These are phyloP conservation scores for Xestobium rufovillosum DNA, from an alignment of 2,888 invertebrate species.

Conservation along the genomic window DNA sequence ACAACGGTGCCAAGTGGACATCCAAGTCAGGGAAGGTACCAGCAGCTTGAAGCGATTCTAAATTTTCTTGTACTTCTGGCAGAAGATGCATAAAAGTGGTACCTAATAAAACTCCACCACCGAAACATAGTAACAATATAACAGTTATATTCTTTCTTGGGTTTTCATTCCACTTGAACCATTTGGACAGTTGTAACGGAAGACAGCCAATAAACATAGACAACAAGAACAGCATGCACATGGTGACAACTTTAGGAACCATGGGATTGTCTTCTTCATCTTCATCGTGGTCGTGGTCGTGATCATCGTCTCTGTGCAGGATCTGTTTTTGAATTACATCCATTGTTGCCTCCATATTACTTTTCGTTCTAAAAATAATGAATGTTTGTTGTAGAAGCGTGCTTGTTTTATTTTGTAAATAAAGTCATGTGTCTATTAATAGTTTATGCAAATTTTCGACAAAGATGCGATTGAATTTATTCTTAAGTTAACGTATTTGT, in stretches of 20 bases:
- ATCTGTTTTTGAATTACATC: too few relatives aligned
- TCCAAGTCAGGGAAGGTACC: slow-evolving; percentile 46
- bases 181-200: slow-evolving; percentile 62
- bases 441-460: too few relatives aligned
- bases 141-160: slow-evolving; percentile 48
- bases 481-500: too few relatives aligned
- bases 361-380: too few relatives aligned
- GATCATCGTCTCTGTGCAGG: too few relatives aligned
- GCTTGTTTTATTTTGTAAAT: too few relatives aligned
- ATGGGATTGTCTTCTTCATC: slow-evolving; percentile 41
- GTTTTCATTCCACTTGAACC: slow-evolving; percentile 54
- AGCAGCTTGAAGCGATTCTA: slow-evolving; percentile 50
- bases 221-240: slow-evolving; percentile 67
- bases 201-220: slow-evolving; percentile 68
- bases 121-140: slow-evolving; percentile 62
- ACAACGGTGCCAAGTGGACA: slow-evolving; percentile 60
- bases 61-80: slow-evolving; percentile 68
- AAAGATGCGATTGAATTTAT: too few relatives aligned
- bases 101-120: slow-evolving; percentile 75
- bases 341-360: too few relatives aligned
- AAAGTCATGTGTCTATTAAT: too few relatives aligned
- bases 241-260: slow-evolving; percentile 69
- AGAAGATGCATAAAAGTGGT: slow-evolving; percentile 76
- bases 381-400: too few relatives aligned
- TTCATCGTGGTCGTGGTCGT: slow-evolving; percentile 2